A percentile compares a stretch with the other conserved stretches of the same genome.
These are phyloP conservation scores for Ahaetulla prasina DNA, from an alignment of 2,113 vertebrate species.

Conservation along the genomic window DNA sequence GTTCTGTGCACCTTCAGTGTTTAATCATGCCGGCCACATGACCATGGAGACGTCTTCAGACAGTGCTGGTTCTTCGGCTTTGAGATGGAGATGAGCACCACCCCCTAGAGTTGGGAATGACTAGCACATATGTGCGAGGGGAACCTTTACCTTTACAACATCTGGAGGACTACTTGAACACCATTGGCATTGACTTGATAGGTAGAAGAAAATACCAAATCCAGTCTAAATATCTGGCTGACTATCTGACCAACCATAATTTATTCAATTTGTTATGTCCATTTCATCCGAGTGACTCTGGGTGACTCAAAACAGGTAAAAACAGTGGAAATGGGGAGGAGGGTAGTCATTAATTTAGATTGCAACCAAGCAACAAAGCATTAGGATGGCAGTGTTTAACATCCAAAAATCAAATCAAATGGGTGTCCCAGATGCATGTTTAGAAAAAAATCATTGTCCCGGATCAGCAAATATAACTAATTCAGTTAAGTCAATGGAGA, in stretches of 20 bases:
- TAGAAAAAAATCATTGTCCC: not conserved
- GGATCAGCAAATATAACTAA: not conserved
- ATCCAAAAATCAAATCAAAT: conserved; percentile 29
- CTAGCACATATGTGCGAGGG: too few species aligned
- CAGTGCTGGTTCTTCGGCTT: too few species aligned
- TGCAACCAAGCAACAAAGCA: not conserved
- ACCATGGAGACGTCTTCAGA: too few species aligned
- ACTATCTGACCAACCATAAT: not conserved
- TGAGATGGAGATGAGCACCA: too few species aligned
- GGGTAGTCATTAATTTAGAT: not conserved
- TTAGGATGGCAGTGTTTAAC: conserved; percentile 19
- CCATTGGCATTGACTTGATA: not conserved
- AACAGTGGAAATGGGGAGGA: not conserved
- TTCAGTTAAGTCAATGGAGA: not conserved
- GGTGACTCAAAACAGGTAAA: not conserved
- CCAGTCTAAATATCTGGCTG: not conserved
- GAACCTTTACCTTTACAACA: too few species aligned
- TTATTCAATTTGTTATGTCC: not conserved
- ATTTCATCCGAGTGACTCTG: not conserved
- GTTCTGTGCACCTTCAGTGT: too few species aligned
- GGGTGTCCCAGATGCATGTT: not conserved
- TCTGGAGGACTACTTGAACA: not conserved
- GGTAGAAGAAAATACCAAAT: not conserved
- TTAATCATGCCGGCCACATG: too few species aligned
- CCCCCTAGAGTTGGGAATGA: too few species aligned